Conservation (phyloP, 2,888 invertebrate species). For the Hypercompe scribonia region DNA sequence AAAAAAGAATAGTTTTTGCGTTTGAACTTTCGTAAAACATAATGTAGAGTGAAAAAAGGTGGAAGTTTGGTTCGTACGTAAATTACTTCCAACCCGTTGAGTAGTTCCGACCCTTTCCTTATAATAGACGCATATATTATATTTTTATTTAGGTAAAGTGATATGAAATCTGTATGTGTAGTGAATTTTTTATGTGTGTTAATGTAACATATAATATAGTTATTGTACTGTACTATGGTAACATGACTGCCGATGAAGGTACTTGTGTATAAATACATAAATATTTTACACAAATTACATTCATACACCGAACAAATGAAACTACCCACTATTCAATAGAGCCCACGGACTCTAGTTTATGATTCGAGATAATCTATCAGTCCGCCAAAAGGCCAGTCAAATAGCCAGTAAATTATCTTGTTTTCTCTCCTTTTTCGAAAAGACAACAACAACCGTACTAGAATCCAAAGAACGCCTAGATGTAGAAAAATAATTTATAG, state of each 20-base stretch:
- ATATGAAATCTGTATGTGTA: not conserved
- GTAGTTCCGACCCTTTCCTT: constrained; percentile 3
- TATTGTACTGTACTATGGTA: no score
- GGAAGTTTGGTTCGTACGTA: constrained; percentile 9
- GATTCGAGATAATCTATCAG: no score
- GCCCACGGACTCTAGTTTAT: no score
- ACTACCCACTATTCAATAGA: not conserved
- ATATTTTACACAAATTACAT: no score
- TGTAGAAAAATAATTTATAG: no score
- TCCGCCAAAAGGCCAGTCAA: not conserved
- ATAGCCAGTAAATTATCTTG: not conserved
- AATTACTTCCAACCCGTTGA: constrained; percentile 9
- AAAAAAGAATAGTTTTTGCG: constrained; percentile 1
- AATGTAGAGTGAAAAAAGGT: constrained; percentile 2
- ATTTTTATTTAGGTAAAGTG: not conserved
- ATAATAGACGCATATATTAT: not conserved
- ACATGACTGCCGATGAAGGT: no score
- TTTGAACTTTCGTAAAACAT: not conserved
- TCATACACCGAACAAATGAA: no score
- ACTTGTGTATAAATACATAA: no score
- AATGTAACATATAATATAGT: no score
- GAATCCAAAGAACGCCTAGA: no score
- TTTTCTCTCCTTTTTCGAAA: no score
- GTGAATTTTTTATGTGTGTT: not conserved
- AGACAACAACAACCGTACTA: no score